These are phyloP conservation scores for Luehdorfia chinensis DNA, from an alignment of 1,140 invertebrate species.

Conservation along the genomic window DNA sequence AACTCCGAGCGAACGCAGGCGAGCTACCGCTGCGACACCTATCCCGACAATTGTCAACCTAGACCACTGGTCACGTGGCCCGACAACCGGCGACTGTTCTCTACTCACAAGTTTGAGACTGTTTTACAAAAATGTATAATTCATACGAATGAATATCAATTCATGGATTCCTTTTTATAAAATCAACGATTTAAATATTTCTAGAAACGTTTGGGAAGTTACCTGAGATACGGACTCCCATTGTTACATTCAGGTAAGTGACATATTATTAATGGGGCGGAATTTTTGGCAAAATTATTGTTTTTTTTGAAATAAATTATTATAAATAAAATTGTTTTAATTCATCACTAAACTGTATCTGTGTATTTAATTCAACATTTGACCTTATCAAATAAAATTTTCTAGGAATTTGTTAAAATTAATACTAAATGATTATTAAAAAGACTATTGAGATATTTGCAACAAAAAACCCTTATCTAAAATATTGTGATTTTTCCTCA, in stretches of 20 bases:
- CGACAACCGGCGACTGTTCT: slow-evolving; percentile 23
- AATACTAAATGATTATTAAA: too few relatives aligned
- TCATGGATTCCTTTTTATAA: slow-evolving; percentile 10
- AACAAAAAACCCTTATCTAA: too few relatives aligned
- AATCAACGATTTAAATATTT: neutral
- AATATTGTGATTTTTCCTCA: slow-evolving; percentile 5
- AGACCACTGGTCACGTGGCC: slow-evolving; percentile 38
- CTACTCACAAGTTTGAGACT: neutral
- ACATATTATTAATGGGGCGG: too few relatives aligned
- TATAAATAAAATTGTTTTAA: too few relatives aligned
- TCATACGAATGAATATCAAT: neutral
- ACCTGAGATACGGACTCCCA: slow-evolving; percentile 1
- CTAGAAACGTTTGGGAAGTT: neutral
- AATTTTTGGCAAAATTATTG: too few relatives aligned
- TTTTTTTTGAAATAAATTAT: too few relatives aligned
- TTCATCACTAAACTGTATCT: too few relatives aligned
- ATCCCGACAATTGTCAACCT: slow-evolving; percentile 12
- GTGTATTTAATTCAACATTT: too few relatives aligned
- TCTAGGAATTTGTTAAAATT: too few relatives aligned
- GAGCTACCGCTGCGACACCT: slow-evolving; percentile 8
- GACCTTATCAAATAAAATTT: too few relatives aligned
- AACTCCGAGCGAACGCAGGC: neutral
- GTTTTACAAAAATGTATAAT: slow-evolving; percentile 12
- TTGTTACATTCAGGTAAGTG: neutral
- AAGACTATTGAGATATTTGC: too few relatives aligned